Evolutionary conservation across 2,797 vertebrate species (phyloP).

Genomic region (Microctenopoma lineatum): DNA sequence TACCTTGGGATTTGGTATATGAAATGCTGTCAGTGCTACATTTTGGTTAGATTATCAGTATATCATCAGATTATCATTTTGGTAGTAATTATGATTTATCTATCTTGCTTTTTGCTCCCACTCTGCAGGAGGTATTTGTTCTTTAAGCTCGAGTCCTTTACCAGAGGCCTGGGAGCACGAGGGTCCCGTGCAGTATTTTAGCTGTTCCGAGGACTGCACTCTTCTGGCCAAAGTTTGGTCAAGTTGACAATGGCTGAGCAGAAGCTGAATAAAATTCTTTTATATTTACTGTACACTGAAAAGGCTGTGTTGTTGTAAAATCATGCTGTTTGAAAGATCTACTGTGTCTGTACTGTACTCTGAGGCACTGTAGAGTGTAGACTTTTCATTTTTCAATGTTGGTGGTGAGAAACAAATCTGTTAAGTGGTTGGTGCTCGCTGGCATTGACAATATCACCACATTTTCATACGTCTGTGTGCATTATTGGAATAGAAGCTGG

Average conservation of each 20-base stretch:
- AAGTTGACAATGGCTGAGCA: not conserved
- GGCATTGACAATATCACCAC: not conserved
- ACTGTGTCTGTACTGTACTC: not conserved
- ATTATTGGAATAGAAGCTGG: conserved; percentile 25
- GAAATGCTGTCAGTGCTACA: conserved; percentile 9
- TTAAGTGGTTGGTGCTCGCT: not conserved
- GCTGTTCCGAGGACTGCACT: no score
- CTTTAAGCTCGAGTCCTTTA: no score
- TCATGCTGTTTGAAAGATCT: not conserved
- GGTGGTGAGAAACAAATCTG: not conserved
- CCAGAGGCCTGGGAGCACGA: no score
- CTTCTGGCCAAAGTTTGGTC: no score
- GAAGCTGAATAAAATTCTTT: not conserved
- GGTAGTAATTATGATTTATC: no score
- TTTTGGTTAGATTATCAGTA: not conserved
- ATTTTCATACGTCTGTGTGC: not conserved
- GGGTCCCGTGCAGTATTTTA: no score
- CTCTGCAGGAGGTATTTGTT: no score
- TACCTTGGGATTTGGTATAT: not conserved
- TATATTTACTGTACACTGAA: not conserved
- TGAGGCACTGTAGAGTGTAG: not conserved
- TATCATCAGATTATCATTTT: no score
- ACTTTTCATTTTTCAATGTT: not conserved
- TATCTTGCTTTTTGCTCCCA: no score
- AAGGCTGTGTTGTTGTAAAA: not conserved